Evolutionary conservation across 2,888 invertebrate genomes (phyloP), one percentile per base, ranked within the genome.

Genomic region (Amiota mariae): DNA sequence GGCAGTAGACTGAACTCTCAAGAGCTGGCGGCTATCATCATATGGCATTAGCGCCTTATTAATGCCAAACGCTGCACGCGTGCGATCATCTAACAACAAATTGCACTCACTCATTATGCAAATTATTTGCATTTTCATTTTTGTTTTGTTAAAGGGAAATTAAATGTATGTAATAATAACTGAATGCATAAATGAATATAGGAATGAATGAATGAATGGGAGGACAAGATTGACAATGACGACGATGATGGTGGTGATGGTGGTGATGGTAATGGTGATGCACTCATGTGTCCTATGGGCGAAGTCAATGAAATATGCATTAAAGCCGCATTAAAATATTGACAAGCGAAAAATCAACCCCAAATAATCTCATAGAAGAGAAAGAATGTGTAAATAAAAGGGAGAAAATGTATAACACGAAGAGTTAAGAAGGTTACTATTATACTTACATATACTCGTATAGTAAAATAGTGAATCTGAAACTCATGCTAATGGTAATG

Each of bases 301-400:
- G 24, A 47, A 67, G 67, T 67, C 67, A 46, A 67, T 67, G 51
- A 67, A 67, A 67, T 67, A 24, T 67, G 51, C 67, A 67, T 67
- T 67, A 51, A 67, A 51, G 20, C 11, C 10, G 51, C 67, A 67
- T 67, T 24, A 67, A 67, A 36, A 36, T 36, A 36, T 36, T 67
- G 51, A 20, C 20, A 46, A 46, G 46, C 63, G 47, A 63, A 13
- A 9, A 36, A 24, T 15, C 67, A 49, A 67, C 67, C 67, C 67
- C 24, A 67, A 67, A 49, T 9, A 12, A 11, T 8, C 13, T 20
- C 6, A 61, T 3, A 61, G 18, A 15, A 18, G 15, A 20, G 18
- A 59, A 59, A 59, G 59, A 18, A 9, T 18, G 18, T 6, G 3
- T 6, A 54, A 54, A 6, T 54, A 13, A 57, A 36, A 36, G 36